Evolutionary conservation across 2,888 invertebrate species (phyloP).

Genomic region (Linnaemya tessellans): DNA sequence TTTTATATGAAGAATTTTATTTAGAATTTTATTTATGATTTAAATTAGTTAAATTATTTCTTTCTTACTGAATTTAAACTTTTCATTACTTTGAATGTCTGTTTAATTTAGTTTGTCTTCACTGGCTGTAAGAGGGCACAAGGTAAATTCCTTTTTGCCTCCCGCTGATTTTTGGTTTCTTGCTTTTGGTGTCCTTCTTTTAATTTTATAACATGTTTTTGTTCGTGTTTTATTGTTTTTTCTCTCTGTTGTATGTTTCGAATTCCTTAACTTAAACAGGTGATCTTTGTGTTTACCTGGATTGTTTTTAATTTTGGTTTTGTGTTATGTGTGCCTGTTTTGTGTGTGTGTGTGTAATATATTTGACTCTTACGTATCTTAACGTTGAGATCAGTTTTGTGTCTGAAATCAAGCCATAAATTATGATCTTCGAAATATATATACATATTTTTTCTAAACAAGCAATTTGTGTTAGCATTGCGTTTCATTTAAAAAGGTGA

Average conservation of each 20-base stretch:
- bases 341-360: conserved; percentile 4
- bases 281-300: conserved; percentile 62
- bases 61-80: background rate
- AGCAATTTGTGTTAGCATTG: background rate
- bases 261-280: conserved; percentile 67
- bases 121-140: background rate
- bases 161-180: conserved; percentile 51
- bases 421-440: conserved; percentile 42
- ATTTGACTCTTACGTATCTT: conserved; percentile 59
- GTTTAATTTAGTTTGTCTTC: background rate
- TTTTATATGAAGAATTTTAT: too few species aligned
- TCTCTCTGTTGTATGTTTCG: conserved; percentile 17
- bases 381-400: conserved; percentile 67
- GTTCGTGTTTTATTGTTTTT: conserved; percentile 15
- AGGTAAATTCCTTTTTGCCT: conserved; percentile 29
- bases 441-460: background rate
- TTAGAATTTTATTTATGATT: background rate
- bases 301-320: background rate
- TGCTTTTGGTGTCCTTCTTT: conserved; percentile 42
- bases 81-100: conserved; percentile 14
- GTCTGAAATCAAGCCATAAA: conserved; percentile 68
- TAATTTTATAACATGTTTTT: conserved; percentile 39
- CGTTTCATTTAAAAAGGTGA: conserved; percentile 51
- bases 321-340: background rate
- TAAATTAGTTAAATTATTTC: background rate